These are phyloP conservation scores for Sandelia bainsii DNA, from an alignment of 2,797 vertebrate genomes.

Conservation along the genomic window DNA sequence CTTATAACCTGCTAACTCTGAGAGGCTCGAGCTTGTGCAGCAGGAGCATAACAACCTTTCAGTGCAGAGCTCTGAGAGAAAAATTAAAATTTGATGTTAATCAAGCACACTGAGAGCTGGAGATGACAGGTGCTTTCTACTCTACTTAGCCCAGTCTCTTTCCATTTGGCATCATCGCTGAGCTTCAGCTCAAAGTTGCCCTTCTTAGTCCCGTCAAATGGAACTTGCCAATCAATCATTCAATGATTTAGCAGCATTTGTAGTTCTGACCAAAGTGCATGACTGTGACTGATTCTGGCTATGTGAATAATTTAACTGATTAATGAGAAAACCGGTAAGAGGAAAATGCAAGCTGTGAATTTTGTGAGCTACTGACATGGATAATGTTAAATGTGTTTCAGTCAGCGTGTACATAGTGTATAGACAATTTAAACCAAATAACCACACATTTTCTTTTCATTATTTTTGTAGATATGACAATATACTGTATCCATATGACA, in stretches of 20 bases:
- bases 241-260: conserved; percentile 72
- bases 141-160: conserved; percentile 97
- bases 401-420: not conserved
- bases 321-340: conserved; percentile 47
- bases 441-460: conserved; percentile 4
- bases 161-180: conserved; percentile 91
- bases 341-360: conserved; percentile 57
- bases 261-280: conserved; percentile 68
- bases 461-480: conserved; percentile 13
- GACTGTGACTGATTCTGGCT: conserved; percentile 52
- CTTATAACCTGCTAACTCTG: conserved; percentile 53
- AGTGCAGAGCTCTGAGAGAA: conserved; percentile 90
- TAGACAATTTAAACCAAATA: not conserved
- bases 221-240: conserved; percentile 75
- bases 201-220: conserved; percentile 72
- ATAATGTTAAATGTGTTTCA: conserved; percentile 39
- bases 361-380: conserved; percentile 36
- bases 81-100: conserved; percentile 99
- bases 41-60: conserved; percentile 83
- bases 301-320: conserved; percentile 71
- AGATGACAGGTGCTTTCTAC: conserved; percentile 99
- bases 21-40: conserved; percentile 49
- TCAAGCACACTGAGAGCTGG: conserved; percentile 93
- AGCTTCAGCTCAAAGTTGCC: conserved; percentile 71
- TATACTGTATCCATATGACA: not conserved